Conservation (phyloP, 2,888 invertebrate species). For the Drosophila demipolita region DNA sequence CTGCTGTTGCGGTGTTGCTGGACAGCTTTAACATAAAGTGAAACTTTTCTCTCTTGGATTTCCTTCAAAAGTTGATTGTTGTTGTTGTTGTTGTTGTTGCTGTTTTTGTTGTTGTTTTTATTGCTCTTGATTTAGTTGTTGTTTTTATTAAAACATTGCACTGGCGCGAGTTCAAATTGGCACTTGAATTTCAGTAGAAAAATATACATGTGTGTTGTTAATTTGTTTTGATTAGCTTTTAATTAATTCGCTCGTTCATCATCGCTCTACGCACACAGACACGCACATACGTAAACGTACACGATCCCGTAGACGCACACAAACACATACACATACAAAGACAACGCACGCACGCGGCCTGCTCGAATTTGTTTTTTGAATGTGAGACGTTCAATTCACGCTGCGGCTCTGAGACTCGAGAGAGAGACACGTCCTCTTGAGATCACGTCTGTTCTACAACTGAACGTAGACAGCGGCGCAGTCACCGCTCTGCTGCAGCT, state of each 20-base stretch:
- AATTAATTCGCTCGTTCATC: constrained; percentile 80
- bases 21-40: constrained; percentile 85
- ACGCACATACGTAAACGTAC: constrained; percentile 27
- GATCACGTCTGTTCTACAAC: constrained; percentile 85
- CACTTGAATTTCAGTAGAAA: constrained; percentile 48
- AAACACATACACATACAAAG: constrained; percentile 24
- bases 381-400: constrained; percentile 39
- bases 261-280: constrained; percentile 45
- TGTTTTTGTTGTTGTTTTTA: background rate
- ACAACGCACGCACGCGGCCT: constrained; percentile 51
- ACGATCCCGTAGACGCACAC: constrained; percentile 25
- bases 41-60: constrained; percentile 14
- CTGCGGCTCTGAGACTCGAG: constrained; percentile 48
- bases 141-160: constrained; percentile 58
- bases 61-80: constrained; percentile 13
- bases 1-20: constrained; percentile 46
- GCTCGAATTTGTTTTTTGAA: constrained; percentile 39
- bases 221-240: constrained; percentile 81
- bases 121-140: constrained; percentile 15
- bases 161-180: constrained; percentile 55
- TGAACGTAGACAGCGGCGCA: constrained; percentile 69
- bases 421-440: constrained; percentile 84
- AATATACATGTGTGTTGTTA: constrained; percentile 66
- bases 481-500: constrained; percentile 43
- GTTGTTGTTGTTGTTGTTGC: constrained; percentile 12